Evolutionary conservation across 2,113 vertebrate species (phyloP), one percentile per base, ranked within the genome.

Genomic region (Pelvicachromis taeniatus): DNA sequence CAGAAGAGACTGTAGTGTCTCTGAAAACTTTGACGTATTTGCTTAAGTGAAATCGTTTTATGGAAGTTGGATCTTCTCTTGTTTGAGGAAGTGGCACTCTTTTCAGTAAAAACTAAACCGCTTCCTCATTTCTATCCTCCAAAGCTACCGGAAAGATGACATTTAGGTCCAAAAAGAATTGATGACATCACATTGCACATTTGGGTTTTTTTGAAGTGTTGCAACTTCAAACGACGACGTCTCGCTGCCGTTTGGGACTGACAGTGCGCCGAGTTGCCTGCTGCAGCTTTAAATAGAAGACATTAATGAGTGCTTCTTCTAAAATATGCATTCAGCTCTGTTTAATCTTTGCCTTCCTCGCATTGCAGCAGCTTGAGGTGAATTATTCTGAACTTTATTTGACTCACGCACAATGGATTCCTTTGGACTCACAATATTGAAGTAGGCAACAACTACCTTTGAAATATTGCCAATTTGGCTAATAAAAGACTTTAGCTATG

Each of bases 231-330:
- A 91, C 85, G 3, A 23, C 14, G 56, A 85, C 4, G 13, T 65
- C 48, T 83, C 50, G 2, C 78, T 85, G 87, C 73, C 83, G 29
- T 90, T 87, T 40, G 91, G 78, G 89, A 82, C 78, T 53, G 86
- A 87, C 87, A 52, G 75, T 12, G 81, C 35, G 86, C 84, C 83
- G 81, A 85, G 78, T 59, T 78, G 58, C 84, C 80, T 65, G 56
- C 19, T 77, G 79, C 54, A n/a, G 84, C 91, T 92, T 90, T 89
- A 92, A 94, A 92, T 89, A 87, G 88, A 79, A 77, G 80, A 85
- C 84, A 87, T 84, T 87, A 92, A 89, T 92, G 86, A 92, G 88
- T 3, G 75, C 80, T 63, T 86, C 81, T 40, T 90, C 29, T 91
- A 54, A 91, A 92, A 91, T 92, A 90, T 89, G 85, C 77, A 88